Base-by-base conservation (phyloP, 1,140 invertebrate genomes). In the Batillaria attramentaria region DNA sequence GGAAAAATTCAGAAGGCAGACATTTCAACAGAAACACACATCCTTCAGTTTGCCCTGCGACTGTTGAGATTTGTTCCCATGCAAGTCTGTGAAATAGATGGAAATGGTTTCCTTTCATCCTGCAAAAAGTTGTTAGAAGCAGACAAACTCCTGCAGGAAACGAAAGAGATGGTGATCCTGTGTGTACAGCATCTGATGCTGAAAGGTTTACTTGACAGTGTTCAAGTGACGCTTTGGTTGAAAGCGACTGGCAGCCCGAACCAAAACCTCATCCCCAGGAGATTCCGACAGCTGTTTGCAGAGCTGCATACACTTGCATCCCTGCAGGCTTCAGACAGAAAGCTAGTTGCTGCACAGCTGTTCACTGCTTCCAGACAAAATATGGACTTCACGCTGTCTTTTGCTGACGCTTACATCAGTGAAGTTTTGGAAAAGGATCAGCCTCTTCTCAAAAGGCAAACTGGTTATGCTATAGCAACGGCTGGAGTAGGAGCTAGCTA, bases 331-430 rank as follows among this genome's bases (percentile, higher is more conserved):
- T n/a, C n/a, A n/a, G n/a, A n/a, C n/a, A n/a, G n/a, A n/a, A n/a
- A n/a, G n/a, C n/a, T n/a, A n/a, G n/a, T n/a, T 3, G 35, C 41
- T 6, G 6, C 3, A 37, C 35, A 75, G 16, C n/a, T 62, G 10
- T 57, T 35, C 33, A 62, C 73, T 41, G 20, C 62, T 24, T 70
- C 68, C 8, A 28, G n/a, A 6, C 41, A 3, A 28, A 28, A 28
- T 1, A 75, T 75, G 73, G 73, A 75, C 31, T 75, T 75, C 57
- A 75, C 2, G 24, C 39, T 75, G 73, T 62, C 73, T 2, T 75
- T 75, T 75, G 18, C 39, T 31, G 73, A 75, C 31, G 20, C 54
- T 18, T 75, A 60, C 31, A 24, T 50, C 28, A n/a, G 35, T 37
- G 39, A 60, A 10, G 33, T 42, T 35, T 24, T 10, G 16, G 24